Percentiles rank a stretch among this genome's conserved stretches.
These are phyloP conservation scores for Geotrupes spiniger DNA, from an alignment of 2,888 invertebrate genomes.

Conservation along the genomic window DNA sequence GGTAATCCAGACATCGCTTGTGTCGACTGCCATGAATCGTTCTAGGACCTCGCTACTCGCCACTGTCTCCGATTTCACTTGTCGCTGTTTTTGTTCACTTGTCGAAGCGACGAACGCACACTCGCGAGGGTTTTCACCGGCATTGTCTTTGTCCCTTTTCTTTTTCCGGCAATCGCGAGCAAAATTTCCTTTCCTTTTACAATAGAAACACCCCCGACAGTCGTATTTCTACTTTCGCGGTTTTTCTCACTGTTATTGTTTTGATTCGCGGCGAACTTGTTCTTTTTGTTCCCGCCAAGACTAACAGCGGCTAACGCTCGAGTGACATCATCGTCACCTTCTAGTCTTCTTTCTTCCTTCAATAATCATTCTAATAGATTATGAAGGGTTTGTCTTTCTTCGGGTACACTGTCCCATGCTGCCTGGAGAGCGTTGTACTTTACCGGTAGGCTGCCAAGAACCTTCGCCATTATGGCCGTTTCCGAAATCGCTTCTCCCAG, in stretches of 20 bases:
- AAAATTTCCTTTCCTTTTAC: conserved; percentile 25
- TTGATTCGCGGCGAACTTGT: not conserved
- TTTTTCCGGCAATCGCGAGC: conserved; percentile 19
- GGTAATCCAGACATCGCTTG: conserved; percentile 26
- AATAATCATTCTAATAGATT: not conserved
- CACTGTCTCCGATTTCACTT: no score
- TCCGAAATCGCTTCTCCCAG: not conserved
- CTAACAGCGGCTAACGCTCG: not conserved
- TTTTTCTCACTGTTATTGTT: not conserved
- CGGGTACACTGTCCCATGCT: not conserved
- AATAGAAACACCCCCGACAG: conserved; percentile 10
- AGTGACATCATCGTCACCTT: no score
- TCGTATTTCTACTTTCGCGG: not conserved
- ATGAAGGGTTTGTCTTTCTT: not conserved
- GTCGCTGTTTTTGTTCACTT: no score
- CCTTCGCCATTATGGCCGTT: not conserved
- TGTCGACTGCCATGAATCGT: no score
- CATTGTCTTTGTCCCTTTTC: conserved; percentile 3
- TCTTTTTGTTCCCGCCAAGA: not conserved
- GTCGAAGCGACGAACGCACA: not conserved
- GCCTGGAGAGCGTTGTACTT: no score
- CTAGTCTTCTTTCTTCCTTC: not conserved
- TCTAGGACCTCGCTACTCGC: not conserved
- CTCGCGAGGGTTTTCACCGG: not conserved
- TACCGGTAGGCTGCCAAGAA: not conserved